Evolutionary conservation across 1,140 invertebrate species (phyloP).

Genomic region (Macrotrachela quadricornifera): DNA sequence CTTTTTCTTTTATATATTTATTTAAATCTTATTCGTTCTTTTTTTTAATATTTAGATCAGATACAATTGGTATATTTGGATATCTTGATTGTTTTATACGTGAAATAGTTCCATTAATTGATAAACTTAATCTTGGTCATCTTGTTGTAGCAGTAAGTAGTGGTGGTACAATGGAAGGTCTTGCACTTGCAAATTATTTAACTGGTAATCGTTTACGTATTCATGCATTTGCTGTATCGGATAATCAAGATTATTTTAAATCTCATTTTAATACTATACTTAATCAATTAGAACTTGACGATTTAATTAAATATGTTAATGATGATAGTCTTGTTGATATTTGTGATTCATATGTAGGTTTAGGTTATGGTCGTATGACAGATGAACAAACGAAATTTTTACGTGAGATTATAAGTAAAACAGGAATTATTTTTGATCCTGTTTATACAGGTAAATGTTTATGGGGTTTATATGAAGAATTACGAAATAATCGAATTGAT

Average conservation of each 20-base stretch:
- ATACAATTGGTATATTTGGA: conserved; percentile 19
- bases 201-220: conserved; percentile 17
- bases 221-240: conserved; percentile 18
- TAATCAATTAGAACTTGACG: conserved; percentile 11
- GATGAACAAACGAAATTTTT: conserved; percentile 12
- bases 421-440: conserved; percentile 20
- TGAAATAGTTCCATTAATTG: conserved; percentile 15
- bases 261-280: conserved; percentile 16
- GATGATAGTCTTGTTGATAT: conserved; percentile 14
- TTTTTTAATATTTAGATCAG: conserved; percentile 11
- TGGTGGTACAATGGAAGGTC: conserved; percentile 20
- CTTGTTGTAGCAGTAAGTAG: conserved; percentile 21
- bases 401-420: conserved; percentile 16
- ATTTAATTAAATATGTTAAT: conserved; percentile 9
- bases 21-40: too few species aligned
- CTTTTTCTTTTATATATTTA: too few species aligned
- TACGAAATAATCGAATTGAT: too few species aligned
- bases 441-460: conserved; percentile 20
- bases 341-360: conserved; percentile 18
- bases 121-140: conserved; percentile 15
- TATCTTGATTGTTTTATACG: conserved; percentile 19
- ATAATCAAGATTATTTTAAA: conserved; percentile 15
- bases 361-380: conserved; percentile 19
- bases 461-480: conserved; percentile 10
- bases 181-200: conserved; percentile 19